phyloP scores from a whole-genome alignment of 2,797 vertebrate genomes.

The Danio tinwini region DNA sequence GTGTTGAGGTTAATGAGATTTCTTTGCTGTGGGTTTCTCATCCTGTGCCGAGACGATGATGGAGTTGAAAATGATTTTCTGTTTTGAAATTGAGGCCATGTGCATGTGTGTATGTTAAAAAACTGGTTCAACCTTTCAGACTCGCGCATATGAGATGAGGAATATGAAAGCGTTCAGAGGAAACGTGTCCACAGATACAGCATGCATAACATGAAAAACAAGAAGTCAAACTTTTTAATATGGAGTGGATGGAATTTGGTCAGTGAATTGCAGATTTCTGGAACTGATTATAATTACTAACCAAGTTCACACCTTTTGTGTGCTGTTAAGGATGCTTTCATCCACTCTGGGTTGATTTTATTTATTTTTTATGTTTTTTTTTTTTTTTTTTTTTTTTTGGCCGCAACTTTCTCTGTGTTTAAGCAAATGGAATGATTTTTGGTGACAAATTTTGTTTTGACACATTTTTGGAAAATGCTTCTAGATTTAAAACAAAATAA shows the following conservation, averaged over 20 bases:
- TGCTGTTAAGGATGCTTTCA: no score
- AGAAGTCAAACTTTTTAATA: background rate
- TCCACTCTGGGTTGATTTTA: no score
- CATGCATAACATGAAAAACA: background rate
- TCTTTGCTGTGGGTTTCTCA: constrained; percentile 32
- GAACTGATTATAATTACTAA: background rate
- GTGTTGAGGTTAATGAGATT: constrained; percentile 54
- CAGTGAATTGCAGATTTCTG: background rate
- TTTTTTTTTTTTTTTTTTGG: no score
- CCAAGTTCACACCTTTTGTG: no score
- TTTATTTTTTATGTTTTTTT: no score
- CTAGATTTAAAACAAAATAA: no score
- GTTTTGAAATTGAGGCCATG: constrained; percentile 45
- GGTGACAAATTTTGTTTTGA: no score
- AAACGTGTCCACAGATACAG: background rate
- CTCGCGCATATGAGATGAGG: constrained; percentile 20
- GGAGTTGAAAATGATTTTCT: constrained; percentile 34
- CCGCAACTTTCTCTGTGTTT: no score
- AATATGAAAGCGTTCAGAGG: constrained; percentile 15
- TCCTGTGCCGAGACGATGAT: constrained; percentile 31
- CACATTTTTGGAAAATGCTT: no score
- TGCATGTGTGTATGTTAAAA: constrained; percentile 7
- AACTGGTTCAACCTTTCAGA: constrained; percentile 11
- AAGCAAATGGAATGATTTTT: no score
- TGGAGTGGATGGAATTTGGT: background rate